phyloP scores from a whole-genome alignment of 2,113 vertebrate species.

The Isichthys henryi region DNA sequence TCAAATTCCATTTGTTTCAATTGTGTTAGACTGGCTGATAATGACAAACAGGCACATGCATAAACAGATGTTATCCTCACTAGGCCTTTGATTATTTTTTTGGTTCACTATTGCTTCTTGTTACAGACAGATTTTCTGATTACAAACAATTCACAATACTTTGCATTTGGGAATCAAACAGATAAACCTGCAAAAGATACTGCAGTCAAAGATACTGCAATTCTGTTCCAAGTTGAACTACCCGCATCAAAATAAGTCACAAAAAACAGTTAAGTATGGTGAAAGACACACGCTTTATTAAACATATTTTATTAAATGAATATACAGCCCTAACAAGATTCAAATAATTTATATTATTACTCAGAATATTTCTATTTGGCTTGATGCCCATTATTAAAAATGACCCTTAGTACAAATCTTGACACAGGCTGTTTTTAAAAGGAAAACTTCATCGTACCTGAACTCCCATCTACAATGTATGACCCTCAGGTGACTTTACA shows the following conservation, averaged over 20 bases:
- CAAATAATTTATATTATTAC: constrained; percentile 40
- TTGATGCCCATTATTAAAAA: constrained; percentile 58
- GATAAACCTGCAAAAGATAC: background rate
- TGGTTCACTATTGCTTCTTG: background rate
- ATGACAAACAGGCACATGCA: background rate
- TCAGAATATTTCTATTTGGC: constrained; percentile 39
- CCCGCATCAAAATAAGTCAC: background rate
- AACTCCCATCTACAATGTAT: constrained; percentile 23
- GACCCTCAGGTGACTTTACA: constrained; percentile 37
- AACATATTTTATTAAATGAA: constrained; percentile 57
- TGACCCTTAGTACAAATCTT: constrained; percentile 65
- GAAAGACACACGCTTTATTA: constrained; percentile 61
- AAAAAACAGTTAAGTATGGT: constrained; percentile 41
- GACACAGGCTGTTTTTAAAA: constrained; percentile 51
- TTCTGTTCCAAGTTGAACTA: background rate
- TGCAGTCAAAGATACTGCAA: background rate
- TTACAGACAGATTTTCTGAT: background rate
- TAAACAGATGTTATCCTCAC: background rate
- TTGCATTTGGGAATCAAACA: too few species aligned
- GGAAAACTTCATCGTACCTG: constrained; percentile 19
- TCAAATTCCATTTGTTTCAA: background rate
- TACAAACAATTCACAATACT: background rate
- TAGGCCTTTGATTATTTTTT: background rate
- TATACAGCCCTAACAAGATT: constrained; percentile 56
- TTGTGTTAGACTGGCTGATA: background rate